phyloP scores from a whole-genome alignment of 2,113 vertebrate species.

The Psettodes erumei region DNA sequence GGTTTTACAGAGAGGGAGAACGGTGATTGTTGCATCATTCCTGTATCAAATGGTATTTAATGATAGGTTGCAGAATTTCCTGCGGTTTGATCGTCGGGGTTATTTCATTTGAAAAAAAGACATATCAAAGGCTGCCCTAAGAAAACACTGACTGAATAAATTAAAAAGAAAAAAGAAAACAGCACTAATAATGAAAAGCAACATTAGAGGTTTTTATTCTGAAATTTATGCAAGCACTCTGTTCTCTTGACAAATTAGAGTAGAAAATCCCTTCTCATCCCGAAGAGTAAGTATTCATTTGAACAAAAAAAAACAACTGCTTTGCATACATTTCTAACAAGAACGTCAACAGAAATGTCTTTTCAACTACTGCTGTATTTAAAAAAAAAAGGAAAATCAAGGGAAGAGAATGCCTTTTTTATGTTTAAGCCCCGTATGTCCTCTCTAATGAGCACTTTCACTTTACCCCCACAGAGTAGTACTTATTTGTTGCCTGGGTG shows the following conservation, averaged over 20 bases:
- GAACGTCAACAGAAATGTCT: not conserved
- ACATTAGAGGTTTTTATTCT: slow-evolving; percentile 5
- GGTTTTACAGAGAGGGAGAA: not conserved
- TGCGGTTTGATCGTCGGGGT: slow-evolving; percentile 8
- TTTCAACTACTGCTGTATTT: not conserved
- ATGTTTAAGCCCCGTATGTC: not conserved
- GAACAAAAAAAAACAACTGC: slow-evolving; percentile 17
- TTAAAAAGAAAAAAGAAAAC: not conserved
- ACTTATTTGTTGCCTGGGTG: slow-evolving; percentile 26
- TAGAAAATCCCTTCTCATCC: slow-evolving; percentile 1
- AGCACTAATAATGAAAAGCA: slow-evolving; percentile 15
- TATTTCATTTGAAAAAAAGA: not conserved
- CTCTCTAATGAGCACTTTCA: slow-evolving; percentile 44
- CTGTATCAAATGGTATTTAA: not conserved
- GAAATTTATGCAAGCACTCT: slow-evolving; percentile 26
- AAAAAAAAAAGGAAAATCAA: not conserved
- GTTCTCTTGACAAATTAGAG: slow-evolving; percentile 22
- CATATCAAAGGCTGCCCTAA: not conserved
- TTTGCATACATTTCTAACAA: slow-evolving; percentile 17
- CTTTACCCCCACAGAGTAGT: slow-evolving; percentile 6
- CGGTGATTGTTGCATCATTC: not conserved
- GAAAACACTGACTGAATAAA: not conserved
- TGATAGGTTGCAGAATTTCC: not conserved
- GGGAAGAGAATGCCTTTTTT: not conserved
- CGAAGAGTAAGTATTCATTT: not conserved